These are phyloP conservation scores for Nephrotoma guestfalica DNA, from an alignment of 2,888 invertebrate species.

Conservation along the genomic window DNA sequence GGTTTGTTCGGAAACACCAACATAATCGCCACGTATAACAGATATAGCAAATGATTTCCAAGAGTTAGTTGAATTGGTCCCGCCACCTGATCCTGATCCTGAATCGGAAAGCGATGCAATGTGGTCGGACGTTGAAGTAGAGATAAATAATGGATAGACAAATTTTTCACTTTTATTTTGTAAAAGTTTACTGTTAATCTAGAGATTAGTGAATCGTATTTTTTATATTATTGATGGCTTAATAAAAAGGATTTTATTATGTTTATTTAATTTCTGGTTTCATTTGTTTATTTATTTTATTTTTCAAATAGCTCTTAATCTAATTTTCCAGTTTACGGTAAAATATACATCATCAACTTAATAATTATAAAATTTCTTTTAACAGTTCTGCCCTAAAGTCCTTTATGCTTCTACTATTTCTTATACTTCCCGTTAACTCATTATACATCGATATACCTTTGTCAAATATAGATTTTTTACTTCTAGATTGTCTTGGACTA, in stretches of 20 bases:
- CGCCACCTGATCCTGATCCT: constrained; percentile 21
- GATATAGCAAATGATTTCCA: background rate
- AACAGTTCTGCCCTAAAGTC: no score
- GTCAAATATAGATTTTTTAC: no score
- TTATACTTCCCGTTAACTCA: no score
- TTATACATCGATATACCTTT: no score
- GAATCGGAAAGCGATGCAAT: constrained; percentile 42
- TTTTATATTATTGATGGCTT: background rate
- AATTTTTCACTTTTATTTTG: background rate
- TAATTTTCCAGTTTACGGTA: no score
- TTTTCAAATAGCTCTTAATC: no score
- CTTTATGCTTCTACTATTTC: no score
- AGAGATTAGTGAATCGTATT: background rate
- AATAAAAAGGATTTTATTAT: background rate
- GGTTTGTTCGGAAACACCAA: background rate
- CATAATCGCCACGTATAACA: background rate
- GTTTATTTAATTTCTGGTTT: background rate
- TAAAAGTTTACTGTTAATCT: background rate
- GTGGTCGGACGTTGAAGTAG: constrained; percentile 47
- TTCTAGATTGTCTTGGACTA: no score
- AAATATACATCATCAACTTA: no score
- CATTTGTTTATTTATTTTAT: no score
- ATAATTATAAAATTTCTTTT: no score
- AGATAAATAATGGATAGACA: constrained; percentile 25
- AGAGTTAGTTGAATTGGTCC: background rate